Conservation (phyloP, 2,113 vertebrate genomes). For the Bujurquina vittata region DNA sequence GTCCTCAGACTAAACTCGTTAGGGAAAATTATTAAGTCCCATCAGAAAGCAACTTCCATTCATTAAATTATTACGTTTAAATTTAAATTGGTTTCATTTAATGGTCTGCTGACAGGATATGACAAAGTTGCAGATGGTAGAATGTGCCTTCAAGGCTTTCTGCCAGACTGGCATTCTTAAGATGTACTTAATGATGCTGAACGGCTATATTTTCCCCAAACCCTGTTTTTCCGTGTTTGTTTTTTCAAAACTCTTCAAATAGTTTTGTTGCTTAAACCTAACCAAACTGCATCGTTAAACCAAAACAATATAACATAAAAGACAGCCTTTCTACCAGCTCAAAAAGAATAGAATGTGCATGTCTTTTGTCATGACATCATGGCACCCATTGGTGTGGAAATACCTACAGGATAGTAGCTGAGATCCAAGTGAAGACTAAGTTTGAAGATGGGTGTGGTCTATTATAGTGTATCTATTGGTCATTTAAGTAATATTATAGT, state of each 20-base stretch:
- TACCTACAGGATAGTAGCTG: not conserved
- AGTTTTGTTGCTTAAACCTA: not conserved
- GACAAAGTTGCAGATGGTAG: not conserved
- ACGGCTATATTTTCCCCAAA: not conserved
- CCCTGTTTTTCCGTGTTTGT: not conserved
- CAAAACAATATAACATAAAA: not conserved
- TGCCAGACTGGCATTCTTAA: not conserved
- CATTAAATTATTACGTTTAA: not conserved
- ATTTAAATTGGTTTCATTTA: not conserved
- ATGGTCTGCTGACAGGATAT: not conserved
- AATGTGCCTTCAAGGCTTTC: not conserved
- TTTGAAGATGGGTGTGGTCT: not conserved
- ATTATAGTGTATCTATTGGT: not conserved
- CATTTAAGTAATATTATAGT: not conserved
- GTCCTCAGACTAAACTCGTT: not conserved
- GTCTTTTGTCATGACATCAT: not conserved
- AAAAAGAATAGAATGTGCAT: not conserved
- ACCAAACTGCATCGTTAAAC: not conserved
- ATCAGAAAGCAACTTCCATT: slow-evolving; percentile 6
- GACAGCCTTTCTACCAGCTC: not conserved
- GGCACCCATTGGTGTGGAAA: not conserved
- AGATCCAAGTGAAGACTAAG: not conserved
- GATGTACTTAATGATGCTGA: not conserved
- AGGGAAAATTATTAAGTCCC: not conserved
- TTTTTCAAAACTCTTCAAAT: not conserved